Evolutionary conservation across 1,140 invertebrate genomes (phyloP).

Genomic region (Schmidtea mediterranea): DNA sequence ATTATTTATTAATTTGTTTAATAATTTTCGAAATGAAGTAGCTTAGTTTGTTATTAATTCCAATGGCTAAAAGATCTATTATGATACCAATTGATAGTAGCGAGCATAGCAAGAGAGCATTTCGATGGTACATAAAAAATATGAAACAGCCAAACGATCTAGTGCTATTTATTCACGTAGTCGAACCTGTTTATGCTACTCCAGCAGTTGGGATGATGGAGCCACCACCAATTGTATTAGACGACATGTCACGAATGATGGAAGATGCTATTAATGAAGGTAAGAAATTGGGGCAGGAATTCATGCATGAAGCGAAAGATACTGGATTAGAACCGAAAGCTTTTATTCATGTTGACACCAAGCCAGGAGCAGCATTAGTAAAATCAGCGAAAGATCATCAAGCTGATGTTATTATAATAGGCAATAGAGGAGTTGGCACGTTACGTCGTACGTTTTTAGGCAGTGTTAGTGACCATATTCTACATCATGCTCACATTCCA

Average conservation of each 20-base stretch:
- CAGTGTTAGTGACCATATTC: constrained; percentile 5
- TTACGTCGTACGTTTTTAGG: not conserved
- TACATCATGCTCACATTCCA: constrained; percentile 3
- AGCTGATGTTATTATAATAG: constrained; percentile 4
- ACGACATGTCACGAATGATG: constrained; percentile 3
- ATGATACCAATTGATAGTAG: constrained; percentile 2
- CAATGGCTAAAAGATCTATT: not conserved
- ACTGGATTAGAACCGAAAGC: not conserved
- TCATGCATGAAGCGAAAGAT: constrained; percentile 1
- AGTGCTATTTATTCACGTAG: constrained; percentile 4
- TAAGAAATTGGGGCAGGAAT: constrained; percentile 1
- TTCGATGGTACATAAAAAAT: constrained; percentile 3
- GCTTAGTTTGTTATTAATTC: no score
- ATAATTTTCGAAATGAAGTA: no score
- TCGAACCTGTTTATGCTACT: constrained; percentile 3
- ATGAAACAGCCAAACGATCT: constrained; percentile 1
- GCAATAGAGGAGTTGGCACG: constrained; percentile 1
- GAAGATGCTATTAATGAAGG: not conserved
- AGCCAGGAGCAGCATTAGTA: not conserved
- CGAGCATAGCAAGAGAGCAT: constrained; percentile 3
- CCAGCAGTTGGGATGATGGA: constrained; percentile 4
- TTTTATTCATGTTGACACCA: constrained; percentile 2
- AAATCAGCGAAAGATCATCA: constrained; percentile 3
- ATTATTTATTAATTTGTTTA: no score
- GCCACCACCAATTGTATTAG: not conserved